Evolutionary conservation across 2,888 invertebrate genomes (phyloP).

Genomic region (Lasius fuliginosus): DNA sequence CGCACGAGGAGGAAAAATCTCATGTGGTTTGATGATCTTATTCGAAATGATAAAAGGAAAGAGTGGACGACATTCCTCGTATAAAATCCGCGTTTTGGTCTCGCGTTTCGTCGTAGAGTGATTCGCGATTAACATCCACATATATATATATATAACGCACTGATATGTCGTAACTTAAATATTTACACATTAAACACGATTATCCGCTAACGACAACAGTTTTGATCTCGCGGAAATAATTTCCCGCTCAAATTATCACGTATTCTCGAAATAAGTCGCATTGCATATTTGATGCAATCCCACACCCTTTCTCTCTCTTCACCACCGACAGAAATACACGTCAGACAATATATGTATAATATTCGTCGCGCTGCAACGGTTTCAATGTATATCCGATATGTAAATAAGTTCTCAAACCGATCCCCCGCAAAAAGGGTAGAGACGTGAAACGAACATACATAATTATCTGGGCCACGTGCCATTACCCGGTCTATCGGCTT

Average conservation of each 20-base stretch:
- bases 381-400: constrained; percentile 24
- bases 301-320: not conserved
- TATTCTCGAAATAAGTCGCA: constrained; percentile 9
- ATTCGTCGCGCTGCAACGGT: constrained; percentile 3
- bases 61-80: not conserved
- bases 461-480: constrained; percentile 32
- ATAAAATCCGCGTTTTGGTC: not conserved
- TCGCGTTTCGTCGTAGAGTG: not conserved
- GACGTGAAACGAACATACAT: constrained; percentile 22
- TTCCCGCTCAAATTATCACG: constrained; percentile 33
- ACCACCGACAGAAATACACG: constrained; percentile 18
- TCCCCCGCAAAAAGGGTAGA: not conserved
- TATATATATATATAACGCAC: not conserved
- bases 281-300: not conserved
- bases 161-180: constrained; percentile 7
- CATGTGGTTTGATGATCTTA: not conserved
- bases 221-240: constrained; percentile 10
- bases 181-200: not conserved
- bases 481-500: constrained; percentile 53
- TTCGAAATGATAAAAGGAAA: not conserved
- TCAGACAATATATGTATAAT: not conserved
- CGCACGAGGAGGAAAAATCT: not conserved
- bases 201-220: not conserved
- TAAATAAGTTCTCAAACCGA: constrained; percentile 31
- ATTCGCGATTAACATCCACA: constrained; percentile 7